Conservation (phyloP, 2,888 invertebrate genomes). For the Eupithecia pulchellata region DNA sequence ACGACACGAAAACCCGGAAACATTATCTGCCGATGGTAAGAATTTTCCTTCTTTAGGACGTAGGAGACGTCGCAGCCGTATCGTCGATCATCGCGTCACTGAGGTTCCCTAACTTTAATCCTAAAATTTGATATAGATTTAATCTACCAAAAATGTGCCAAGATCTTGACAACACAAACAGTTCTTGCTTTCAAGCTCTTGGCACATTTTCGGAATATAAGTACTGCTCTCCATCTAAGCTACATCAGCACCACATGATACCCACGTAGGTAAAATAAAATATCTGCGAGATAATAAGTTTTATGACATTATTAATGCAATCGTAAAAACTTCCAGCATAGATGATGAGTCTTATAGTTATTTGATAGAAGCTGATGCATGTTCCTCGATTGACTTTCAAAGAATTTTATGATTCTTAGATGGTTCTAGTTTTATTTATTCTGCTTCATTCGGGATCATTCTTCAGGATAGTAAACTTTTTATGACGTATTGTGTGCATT, state of each 20-base stretch:
- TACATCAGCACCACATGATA: slow-evolving; percentile 18
- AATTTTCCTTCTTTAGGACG: too few species aligned
- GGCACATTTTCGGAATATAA: too few species aligned
- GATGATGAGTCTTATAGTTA: slow-evolving; percentile 41
- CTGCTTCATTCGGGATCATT: background rate
- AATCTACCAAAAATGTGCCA: too few species aligned
- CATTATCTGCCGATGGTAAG: too few species aligned
- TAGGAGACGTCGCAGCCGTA: too few species aligned
- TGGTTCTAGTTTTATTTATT: slow-evolving; percentile 29
- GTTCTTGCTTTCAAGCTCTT: too few species aligned
- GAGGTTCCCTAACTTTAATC: too few species aligned
- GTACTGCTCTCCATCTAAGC: background rate
- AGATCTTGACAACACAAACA: too few species aligned
- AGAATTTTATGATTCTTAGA: slow-evolving; percentile 39
- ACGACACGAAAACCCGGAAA: too few species aligned
- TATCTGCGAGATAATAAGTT: slow-evolving; percentile 41
- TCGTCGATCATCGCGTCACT: too few species aligned
- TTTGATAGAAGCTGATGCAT: slow-evolving; percentile 38
- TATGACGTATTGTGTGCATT: background rate
- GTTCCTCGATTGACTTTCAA: slow-evolving; percentile 34
- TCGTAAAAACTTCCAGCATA: slow-evolving; percentile 46
- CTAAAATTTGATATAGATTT: too few species aligned
- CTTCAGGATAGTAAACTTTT: slow-evolving; percentile 15
- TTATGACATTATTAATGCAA: slow-evolving; percentile 45
- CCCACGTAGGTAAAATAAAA: slow-evolving; percentile 35